These are phyloP conservation scores for Engystomops pustulosus DNA, from an alignment of 2,113 vertebrate genomes.

Conservation along the genomic window DNA sequence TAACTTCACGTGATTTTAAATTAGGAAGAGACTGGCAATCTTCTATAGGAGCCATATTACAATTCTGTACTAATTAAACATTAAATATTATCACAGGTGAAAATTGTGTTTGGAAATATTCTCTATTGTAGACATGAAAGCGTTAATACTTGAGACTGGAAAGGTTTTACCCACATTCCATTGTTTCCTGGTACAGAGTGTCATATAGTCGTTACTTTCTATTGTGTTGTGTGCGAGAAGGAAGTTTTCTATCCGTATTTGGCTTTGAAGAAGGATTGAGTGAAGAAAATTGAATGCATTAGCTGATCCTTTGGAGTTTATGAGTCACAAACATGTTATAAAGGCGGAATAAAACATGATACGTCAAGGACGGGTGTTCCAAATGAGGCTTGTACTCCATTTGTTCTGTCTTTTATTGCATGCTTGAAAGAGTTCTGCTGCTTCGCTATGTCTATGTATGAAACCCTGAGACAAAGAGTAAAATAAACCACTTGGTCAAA, in stretches of 20 bases:
- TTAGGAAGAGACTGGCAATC: too few species aligned
- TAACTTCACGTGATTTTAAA: too few species aligned
- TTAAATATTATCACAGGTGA: too few species aligned
- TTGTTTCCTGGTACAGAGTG: background rate
- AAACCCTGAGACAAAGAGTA: background rate
- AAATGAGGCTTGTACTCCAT: background rate
- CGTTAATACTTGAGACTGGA: background rate
- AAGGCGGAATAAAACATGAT: conserved; percentile 45
- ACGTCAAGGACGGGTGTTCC: conserved; percentile 37
- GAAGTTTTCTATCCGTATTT: background rate
- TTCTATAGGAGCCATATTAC: too few species aligned
- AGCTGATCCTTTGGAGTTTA: conserved; percentile 39
- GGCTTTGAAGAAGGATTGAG: conserved; percentile 49
- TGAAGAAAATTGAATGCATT: conserved; percentile 35
- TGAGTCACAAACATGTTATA: conserved; percentile 45
- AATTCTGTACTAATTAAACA: too few species aligned
- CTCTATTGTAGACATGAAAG: background rate
- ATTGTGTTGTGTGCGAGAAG: conserved; percentile 11
- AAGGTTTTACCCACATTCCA: background rate
- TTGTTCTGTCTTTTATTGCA: conserved; percentile 48
- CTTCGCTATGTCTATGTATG: conserved; percentile 1
- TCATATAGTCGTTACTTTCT: background rate
- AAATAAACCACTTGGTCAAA: conserved; percentile 1
- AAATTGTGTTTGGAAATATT: background rate
- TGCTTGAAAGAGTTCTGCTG: conserved; percentile 33